Conservation (phyloP, 1,140 invertebrate genomes). For the Zaprionus gabonicus region DNA sequence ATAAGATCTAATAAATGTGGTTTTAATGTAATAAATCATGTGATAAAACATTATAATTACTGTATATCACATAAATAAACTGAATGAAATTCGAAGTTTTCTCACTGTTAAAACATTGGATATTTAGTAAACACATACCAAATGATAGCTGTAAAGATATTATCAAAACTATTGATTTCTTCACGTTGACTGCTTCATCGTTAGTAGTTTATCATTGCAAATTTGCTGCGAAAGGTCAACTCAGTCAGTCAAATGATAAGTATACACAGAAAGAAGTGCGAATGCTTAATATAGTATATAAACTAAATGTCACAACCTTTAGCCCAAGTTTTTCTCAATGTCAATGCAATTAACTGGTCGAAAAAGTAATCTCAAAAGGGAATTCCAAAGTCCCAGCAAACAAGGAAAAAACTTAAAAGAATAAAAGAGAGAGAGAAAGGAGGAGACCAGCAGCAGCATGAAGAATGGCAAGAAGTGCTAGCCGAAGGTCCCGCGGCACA, state of each 20-base stretch:
- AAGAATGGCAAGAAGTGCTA: conserved; percentile 2
- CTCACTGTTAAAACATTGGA: too few species aligned
- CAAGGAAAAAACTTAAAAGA: background rate
- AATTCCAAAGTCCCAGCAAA: conserved; percentile 25
- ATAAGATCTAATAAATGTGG: too few species aligned
- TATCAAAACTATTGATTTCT: too few species aligned
- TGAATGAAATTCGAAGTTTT: too few species aligned
- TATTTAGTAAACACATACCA: too few species aligned
- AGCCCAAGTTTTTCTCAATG: conserved; percentile 14
- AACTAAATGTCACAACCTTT: conserved; percentile 1
- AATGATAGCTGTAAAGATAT: too few species aligned
- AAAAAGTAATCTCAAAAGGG: background rate
- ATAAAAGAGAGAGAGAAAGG: conserved; percentile 1
- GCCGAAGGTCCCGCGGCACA: conserved; percentile 14
- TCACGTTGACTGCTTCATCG: too few species aligned
- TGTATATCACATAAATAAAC: too few species aligned
- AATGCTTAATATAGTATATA: background rate
- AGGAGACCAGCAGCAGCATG: conserved; percentile 1
- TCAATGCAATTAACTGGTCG: conserved; percentile 18
- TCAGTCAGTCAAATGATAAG: background rate
- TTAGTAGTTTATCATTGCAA: background rate
- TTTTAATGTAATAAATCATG: too few species aligned
- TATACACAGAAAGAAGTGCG: background rate
- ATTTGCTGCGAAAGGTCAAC: background rate
- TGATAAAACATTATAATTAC: too few species aligned